These are phyloP conservation scores for Pseudomyrmex flavicornis DNA, from an alignment of 1,140 invertebrate genomes.

Conservation along the genomic window DNA sequence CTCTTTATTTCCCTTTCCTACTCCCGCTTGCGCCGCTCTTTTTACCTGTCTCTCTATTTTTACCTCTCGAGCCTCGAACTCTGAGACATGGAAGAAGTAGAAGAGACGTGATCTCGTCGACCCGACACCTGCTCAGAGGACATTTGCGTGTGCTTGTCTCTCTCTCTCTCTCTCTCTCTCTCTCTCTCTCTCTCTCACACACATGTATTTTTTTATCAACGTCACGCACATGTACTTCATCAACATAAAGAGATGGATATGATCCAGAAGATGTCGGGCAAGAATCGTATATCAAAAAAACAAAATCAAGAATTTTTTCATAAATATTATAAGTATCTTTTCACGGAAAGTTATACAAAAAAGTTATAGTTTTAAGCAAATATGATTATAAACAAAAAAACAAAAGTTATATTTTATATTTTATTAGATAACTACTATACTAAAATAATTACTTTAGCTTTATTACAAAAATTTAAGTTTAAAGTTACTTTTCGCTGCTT, in stretches of 20 bases:
- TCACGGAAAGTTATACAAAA: no score
- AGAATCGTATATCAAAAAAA: neutral
- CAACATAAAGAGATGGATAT: neutral
- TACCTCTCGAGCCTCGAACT: neutral
- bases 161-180: no score
- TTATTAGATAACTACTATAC: no score
- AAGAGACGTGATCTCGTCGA: conserved; percentile 28
- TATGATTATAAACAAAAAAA: no score
- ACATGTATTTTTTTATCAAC: no score
- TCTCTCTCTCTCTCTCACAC: no score
- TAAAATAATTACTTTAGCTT: no score
- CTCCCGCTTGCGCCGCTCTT: neutral
- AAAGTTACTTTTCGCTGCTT: no score
- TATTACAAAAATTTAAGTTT: no score
- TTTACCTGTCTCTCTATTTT: neutral
- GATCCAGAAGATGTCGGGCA: neutral
- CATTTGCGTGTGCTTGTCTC: neutral
- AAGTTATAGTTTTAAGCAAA: no score
- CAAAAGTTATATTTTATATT: no score
- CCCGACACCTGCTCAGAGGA: conserved; percentile 22
- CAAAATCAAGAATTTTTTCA: neutral
- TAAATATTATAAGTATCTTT: neutral
- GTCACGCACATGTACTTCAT: neutral
- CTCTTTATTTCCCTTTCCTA: conserved; percentile 3
- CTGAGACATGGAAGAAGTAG: conserved; percentile 41